Evolutionary conservation across 1,140 invertebrate species (phyloP).

Genomic region (Hermetia illucens): DNA sequence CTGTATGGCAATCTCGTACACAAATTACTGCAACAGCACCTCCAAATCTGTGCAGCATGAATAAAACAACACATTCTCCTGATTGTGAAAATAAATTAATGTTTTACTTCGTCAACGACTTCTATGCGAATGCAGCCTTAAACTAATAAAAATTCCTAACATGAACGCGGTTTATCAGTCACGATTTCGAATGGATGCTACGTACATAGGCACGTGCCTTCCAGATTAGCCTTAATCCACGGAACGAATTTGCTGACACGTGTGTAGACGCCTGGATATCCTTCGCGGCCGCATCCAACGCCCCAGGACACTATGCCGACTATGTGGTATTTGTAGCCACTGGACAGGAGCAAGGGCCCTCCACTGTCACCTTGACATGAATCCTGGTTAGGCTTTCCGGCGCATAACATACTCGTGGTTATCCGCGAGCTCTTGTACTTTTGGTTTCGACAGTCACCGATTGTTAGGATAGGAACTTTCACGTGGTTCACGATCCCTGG

Average conservation of each 20-base stretch:
- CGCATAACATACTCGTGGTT: slow-evolving; percentile 66
- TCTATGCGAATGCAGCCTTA: no score
- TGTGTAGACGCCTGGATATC: slow-evolving; percentile 36
- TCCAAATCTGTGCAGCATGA: no score
- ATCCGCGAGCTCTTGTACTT: slow-evolving; percentile 68
- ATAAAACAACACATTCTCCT: no score
- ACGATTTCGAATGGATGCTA: no score
- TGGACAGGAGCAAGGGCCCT: slow-evolving; percentile 59
- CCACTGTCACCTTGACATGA: slow-evolving; percentile 77
- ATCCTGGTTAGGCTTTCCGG: slow-evolving; percentile 61
- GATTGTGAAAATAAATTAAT: no score
- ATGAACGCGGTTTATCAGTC: no score
- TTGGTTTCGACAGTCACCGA: slow-evolving; percentile 61
- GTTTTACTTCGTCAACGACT: no score
- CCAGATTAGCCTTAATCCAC: slow-evolving; percentile 29
- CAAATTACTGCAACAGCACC: no score
- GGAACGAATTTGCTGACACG: slow-evolving; percentile 29
- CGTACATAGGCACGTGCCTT: slow-evolving; percentile 27
- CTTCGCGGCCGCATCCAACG: slow-evolving; percentile 48
- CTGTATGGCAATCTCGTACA: no score
- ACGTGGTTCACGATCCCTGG: slow-evolving; percentile 68
- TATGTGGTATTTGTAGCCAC: slow-evolving; percentile 56
- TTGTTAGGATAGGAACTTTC: slow-evolving; percentile 65
- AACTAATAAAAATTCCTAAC: no score
- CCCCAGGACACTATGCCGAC: slow-evolving; percentile 56